Evolutionary conservation across 2,797 vertebrate species (phyloP), one percentile per base, ranked within the genome.

Genomic region (Cossypha caffra): DNA sequence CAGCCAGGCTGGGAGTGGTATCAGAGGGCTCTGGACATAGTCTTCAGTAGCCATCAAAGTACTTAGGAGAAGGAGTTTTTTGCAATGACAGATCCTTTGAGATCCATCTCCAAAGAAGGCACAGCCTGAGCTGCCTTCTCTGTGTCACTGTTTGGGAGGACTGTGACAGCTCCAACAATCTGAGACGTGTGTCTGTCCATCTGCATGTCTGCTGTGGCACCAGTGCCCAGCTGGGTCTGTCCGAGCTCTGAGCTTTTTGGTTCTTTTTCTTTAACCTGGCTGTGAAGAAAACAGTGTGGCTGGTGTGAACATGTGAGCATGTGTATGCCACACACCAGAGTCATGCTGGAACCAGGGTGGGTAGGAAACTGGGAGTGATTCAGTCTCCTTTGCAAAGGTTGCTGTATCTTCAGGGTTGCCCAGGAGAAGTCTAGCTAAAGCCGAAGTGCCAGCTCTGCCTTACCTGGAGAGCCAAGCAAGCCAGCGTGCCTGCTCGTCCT

Each of bases 361-460:
- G 68, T 43, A 3, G 58, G 18, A n/a, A 81, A 73, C 55, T 11
- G 3, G 61, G 71, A 68, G 76, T 7, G 0, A 29, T 29, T n/a
- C 47, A 2, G 48, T 50, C 37, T 91, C 78, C 72, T 51, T 6
- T 31, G 9, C 72, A 15, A 68, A 89, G 89, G 84, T 38, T 35
- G 51, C 54, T 69, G 72, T 74, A 3, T 25, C 16, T 88, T 86
- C 94, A 93, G 95, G 94, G 92, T 80, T 66, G 35, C 52, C 87
- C 92, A 77, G 92, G 61, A 86, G 82, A 58, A 74, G 84, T 91
- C 29, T 35, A 74, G 92, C 58, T 90, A 35, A 94, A 97, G 90
- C 96, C 87, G 7, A 97, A 96, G 94, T 95, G 96, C 97, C 97
- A 89, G 94, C 94, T 95, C 90, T 31, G 87, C 97, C 97, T 96